Percentiles rank a stretch among this genome's conserved stretches.
phyloP scores from a whole-genome alignment of 1,140 invertebrate genomes.

The Dolichoris vasculosae region DNA sequence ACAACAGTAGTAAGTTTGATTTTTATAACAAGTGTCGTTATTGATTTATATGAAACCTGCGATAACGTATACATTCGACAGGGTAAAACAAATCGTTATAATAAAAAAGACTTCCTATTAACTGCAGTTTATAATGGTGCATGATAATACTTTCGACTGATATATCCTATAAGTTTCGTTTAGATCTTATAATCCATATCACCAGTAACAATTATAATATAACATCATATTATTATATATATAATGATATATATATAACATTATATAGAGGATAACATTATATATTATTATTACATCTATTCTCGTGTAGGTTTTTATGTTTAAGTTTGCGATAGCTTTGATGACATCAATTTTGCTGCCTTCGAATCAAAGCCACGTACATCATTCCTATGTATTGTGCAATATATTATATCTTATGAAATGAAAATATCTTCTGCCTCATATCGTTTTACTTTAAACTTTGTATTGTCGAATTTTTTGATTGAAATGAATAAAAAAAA shows the following conservation, averaged over 20 bases:
- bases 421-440: background rate
- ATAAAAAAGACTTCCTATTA: background rate
- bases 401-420: background rate
- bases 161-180: background rate
- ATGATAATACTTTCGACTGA: background rate
- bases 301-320: background rate
- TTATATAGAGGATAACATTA: too few species aligned
- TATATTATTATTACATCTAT: background rate
- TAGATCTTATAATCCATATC: background rate
- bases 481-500: background rate
- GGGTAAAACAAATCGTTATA: background rate
- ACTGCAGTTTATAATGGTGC: background rate
- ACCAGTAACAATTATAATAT: background rate
- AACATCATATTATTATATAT: too few species aligned
- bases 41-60: background rate
- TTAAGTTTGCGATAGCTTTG: too few species aligned
- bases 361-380: background rate
- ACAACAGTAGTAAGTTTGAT: background rate
- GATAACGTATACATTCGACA: background rate
- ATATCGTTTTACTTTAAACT: background rate
- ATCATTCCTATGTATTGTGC: background rate
- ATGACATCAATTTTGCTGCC: too few species aligned
- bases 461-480: background rate
- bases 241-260: too few species aligned
- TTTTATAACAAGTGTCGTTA: background rate